These are phyloP conservation scores for Lithobates sylvaticus DNA, from an alignment of 2,797 vertebrate genomes.

Conservation along the genomic window DNA sequence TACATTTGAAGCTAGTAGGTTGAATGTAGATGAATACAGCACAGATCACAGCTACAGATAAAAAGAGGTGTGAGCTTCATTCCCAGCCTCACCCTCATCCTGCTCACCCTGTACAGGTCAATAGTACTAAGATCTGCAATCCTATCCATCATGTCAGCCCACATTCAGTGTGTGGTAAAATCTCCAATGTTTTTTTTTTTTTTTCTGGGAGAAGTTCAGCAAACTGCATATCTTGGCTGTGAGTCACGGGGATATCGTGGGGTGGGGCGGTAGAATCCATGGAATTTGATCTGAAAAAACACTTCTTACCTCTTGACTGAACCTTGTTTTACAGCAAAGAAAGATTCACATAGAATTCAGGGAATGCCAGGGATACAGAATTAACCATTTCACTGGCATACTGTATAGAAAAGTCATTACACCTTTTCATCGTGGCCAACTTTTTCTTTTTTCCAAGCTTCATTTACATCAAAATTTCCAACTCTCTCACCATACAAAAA, in stretches of 20 bases:
- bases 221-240: constrained; percentile 53
- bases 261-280: constrained; percentile 57
- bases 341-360: constrained; percentile 25
- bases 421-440: too few species aligned
- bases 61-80: not conserved
- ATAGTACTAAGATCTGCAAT: not conserved
- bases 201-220: constrained; percentile 37
- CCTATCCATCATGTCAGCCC: not conserved
- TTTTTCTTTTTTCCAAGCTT: too few species aligned
- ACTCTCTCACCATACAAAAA: too few species aligned
- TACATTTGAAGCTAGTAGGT: not conserved
- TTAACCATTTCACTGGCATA: too few species aligned
- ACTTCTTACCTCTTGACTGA: constrained; percentile 38
- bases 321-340: constrained; percentile 40
- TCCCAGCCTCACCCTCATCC: constrained; percentile 1
- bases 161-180: constrained; percentile 12
- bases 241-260: constrained; percentile 50
- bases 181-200: constrained; percentile 19
- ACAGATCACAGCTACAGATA: not conserved
- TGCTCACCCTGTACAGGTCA: constrained; percentile 6
- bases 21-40: not conserved
- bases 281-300: constrained; percentile 62
- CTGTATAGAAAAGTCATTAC: too few species aligned
- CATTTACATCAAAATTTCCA: too few species aligned
- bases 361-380: constrained; percentile 1